These are phyloP conservation scores for Meloidogyne hapla DNA, from an alignment of 1,140 invertebrate species.

Conservation along the genomic window DNA sequence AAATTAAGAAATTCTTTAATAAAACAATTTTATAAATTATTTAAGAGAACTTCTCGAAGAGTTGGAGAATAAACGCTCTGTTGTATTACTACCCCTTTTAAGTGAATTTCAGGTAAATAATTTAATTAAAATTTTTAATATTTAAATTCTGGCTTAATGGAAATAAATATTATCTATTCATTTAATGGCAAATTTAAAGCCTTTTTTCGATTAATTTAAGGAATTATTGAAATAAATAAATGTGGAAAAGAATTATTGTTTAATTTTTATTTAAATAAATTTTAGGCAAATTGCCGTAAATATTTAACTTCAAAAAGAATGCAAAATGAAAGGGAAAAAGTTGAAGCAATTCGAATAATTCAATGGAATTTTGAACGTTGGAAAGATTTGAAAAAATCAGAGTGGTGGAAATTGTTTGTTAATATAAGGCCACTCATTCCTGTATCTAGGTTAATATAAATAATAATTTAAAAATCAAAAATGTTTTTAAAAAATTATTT, in stretches of 20 bases:
- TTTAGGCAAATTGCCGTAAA: neutral
- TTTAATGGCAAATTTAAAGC: too few species aligned
- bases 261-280: neutral
- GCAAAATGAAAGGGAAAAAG: neutral
- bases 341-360: neutral
- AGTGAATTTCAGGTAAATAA: neutral
- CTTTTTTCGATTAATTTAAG: too few species aligned
- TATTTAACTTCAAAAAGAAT: neutral
- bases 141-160: too few species aligned
- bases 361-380: constrained; percentile 5
- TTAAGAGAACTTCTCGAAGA: neutral
- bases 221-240: too few species aligned
- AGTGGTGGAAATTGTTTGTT: neutral
- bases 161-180: too few species aligned
- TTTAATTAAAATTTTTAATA: neutral
- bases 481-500: too few species aligned
- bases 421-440: neutral
- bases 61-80: neutral
- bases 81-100: neutral
- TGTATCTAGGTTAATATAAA: neutral
- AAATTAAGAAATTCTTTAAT: neutral
- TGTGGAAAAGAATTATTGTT: too few species aligned
- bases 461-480: neutral
- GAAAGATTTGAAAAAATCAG: neutral
- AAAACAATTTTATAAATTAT: too few species aligned